Base-by-base conservation (phyloP, 2,888 invertebrate genomes). In the Cheilosia vulpina region DNA sequence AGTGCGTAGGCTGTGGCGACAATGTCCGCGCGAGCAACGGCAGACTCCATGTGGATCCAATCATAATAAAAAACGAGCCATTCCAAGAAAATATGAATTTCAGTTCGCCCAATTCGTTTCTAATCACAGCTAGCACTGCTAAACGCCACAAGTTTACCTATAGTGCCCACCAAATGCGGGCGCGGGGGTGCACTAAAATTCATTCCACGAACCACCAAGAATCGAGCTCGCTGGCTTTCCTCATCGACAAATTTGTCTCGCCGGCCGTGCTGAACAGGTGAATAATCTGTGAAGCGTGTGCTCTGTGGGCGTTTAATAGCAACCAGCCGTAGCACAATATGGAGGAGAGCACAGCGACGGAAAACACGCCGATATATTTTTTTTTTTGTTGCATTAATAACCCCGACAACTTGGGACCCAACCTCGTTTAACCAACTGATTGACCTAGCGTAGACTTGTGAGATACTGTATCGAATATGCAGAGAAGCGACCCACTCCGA, bases 241-340 rank as follows among this genome's bases (percentile, higher is more conserved):
- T 71, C 84, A 76, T 72, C 79, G 69, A 63, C 55, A 38, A 63
- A 71, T 62, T 71, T 55, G 78, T 78, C 78, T 71, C 62, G 77
- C 55, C 73, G 80, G 52, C 55, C 52, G 75, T 62, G 71, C 47
- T 62, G 71, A 76, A 81, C 84, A 85, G 84, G 84, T 85, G 80
- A 85, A 80, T 81, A 85, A 81, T 85, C 84, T 85, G 50, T 76
- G 58, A 76, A 76, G 65, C 84, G 84, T 76, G 84, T 85, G 84
- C 84, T 81, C 55, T 66, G 84, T 85, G 80, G 84, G 84, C 81
- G 84, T 84, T 80, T 84, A 80, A 85, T 80, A 43, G 71, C 80
- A 43, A 45, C 13, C 24, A 72, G 60, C 60, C 71, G 60, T 57
- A 19, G 21, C 65, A 34, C 38, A 53, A 60, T 75, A 45, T 69